These are phyloP conservation scores for Platysteira castanea DNA, from an alignment of 2,113 vertebrate genomes.

Conservation along the genomic window DNA sequence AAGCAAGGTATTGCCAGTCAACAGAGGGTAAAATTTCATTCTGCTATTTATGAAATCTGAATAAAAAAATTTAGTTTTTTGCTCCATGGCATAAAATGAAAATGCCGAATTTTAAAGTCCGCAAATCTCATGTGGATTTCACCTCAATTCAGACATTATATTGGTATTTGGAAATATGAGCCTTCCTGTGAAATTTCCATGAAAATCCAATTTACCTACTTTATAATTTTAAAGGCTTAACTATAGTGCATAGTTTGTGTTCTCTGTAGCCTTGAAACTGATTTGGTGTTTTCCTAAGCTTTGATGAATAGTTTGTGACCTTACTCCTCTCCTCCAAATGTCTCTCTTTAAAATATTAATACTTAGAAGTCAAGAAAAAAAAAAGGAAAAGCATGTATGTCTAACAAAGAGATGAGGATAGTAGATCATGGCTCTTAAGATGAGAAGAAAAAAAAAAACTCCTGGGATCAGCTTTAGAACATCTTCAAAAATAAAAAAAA, in stretches of 20 bases:
- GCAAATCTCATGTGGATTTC: slow-evolving; percentile 16
- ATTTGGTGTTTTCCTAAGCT: slow-evolving; percentile 29
- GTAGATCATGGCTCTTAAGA: neutral
- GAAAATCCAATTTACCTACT: slow-evolving; percentile 59
- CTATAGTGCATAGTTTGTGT: neutral
- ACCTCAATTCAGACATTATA: slow-evolving; percentile 14
- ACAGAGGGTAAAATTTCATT: slow-evolving; percentile 42
- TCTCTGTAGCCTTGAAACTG: slow-evolving; percentile 34
- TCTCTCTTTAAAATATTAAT: neutral
- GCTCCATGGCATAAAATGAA: slow-evolving; percentile 39
- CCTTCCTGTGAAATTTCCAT: slow-evolving; percentile 54
- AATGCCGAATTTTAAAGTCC: slow-evolving; percentile 26
- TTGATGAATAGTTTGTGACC: neutral
- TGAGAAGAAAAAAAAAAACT: neutral
- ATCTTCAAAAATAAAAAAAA: neutral
- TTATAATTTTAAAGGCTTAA: slow-evolving; percentile 53
- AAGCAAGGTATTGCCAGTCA: slow-evolving; percentile 4
- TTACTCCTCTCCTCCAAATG: neutral
- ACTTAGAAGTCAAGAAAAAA: neutral
- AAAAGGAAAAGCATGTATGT: neutral
- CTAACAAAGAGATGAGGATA: neutral
- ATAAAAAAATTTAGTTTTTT: neutral
- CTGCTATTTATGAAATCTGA: slow-evolving; percentile 35
- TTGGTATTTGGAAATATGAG: slow-evolving; percentile 1
- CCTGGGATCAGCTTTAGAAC: neutral